Conservation (phyloP, 2,888 invertebrate genomes). For the Pristionchus maxplancki region DNA sequence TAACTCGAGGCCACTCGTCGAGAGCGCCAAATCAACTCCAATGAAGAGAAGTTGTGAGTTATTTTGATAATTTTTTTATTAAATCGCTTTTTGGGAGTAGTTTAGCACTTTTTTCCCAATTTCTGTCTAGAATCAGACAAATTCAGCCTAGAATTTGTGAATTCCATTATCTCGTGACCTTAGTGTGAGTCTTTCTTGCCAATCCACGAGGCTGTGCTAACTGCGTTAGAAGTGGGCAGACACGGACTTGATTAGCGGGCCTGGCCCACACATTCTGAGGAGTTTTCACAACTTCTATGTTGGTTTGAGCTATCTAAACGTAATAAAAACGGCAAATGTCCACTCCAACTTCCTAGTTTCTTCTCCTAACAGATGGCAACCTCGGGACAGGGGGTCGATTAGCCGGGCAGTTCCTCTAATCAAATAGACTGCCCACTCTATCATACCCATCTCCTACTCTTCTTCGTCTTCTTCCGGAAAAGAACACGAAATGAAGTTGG, state of each 20-base stretch:
- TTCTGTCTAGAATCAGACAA: background rate
- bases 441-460: background rate
- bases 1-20: constrained; percentile 23
- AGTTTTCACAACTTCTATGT: background rate
- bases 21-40: constrained; percentile 8
- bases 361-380: no score
- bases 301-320: background rate
- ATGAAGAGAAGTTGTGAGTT: constrained; percentile 17
- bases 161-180: background rate
- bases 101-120: background rate
- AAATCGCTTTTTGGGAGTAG: no score
- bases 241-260: background rate
- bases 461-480: background rate
- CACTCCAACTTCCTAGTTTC: no score
- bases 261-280: background rate
- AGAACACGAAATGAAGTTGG: constrained; percentile 46
- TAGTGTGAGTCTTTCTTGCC: background rate
- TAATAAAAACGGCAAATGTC: no score
- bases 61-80: background rate
- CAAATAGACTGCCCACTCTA: constrained; percentile 3
- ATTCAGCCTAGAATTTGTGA: no score
- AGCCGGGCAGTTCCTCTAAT: background rate
- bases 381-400: background rate
- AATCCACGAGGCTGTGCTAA: background rate
- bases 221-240: constrained; percentile 5